Evolutionary conservation across 2,888 invertebrate species (phyloP).

Genomic region (Automeris io): DNA sequence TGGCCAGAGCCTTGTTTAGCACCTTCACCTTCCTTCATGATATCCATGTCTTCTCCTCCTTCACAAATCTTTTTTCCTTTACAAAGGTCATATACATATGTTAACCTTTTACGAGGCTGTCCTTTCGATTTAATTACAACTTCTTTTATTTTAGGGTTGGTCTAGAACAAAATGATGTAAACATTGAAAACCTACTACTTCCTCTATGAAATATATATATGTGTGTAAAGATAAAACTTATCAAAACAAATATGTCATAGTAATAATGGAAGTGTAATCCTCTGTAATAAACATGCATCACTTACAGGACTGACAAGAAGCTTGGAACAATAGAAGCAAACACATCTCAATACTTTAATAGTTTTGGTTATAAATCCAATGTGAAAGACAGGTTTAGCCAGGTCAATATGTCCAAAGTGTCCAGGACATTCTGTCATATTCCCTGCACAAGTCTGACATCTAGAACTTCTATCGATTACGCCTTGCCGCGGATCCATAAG

Average conservation of each 20-base stretch:
- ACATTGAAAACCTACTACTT: neutral
- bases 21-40: conserved; percentile 86
- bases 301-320: conserved; percentile 95
- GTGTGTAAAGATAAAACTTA: no score
- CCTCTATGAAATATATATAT: no score
- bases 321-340: conserved; percentile 99
- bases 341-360: conserved; percentile 97
- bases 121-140: conserved; percentile 97
- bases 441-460: conserved; percentile 97
- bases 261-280: no score
- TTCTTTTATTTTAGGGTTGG: conserved; percentile 95
- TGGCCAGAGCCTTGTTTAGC: conserved; percentile 80
- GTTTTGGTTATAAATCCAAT: conserved; percentile 98
- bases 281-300: no score
- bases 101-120: conserved; percentile 94
- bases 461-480: conserved; percentile 94
- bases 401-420: conserved; percentile 98
- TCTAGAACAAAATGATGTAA: conserved; percentile 73
- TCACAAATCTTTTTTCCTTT: conserved; percentile 99
- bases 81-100: conserved; percentile 97
- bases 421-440: conserved; percentile 99
- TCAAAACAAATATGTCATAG: no score
- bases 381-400: conserved; percentile 99
- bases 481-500: conserved; percentile 99
- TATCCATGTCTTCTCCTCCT: conserved; percentile 98